These are phyloP conservation scores for Tychaedon coryphoeus DNA, from an alignment of 2,113 vertebrate species.

Conservation along the genomic window DNA sequence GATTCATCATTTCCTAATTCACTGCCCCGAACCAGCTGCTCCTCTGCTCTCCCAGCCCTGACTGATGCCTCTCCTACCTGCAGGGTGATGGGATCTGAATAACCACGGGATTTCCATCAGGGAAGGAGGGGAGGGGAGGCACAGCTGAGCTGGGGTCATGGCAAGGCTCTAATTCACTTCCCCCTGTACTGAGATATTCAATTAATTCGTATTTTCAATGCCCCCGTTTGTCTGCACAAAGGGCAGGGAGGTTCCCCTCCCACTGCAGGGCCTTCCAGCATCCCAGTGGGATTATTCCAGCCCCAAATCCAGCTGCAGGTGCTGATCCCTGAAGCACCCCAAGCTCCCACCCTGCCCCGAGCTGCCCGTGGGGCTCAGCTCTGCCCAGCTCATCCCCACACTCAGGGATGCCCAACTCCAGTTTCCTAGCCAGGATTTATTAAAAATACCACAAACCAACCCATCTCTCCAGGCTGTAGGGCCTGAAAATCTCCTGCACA, in stretches of 20 bases:
- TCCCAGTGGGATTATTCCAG: background rate
- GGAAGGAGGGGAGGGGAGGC: background rate
- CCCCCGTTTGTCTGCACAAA: background rate
- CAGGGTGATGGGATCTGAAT: background rate
- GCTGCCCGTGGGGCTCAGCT: background rate
- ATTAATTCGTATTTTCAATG: accelerated
- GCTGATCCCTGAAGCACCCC: background rate
- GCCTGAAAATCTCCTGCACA: accelerated
- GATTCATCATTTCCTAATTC: background rate
- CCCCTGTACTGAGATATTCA: accelerated
- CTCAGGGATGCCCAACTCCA: accelerated
- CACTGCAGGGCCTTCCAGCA: accelerated
- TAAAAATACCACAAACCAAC: background rate
- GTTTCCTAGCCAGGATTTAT: background rate
- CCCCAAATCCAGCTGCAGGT: background rate
- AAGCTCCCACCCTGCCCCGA: accelerated
- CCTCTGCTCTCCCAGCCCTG: background rate
- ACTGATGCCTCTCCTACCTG: background rate
- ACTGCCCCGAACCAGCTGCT: background rate
- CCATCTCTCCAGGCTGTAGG: too few relatives aligned
- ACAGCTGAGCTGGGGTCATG: background rate
- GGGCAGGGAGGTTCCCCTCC: background rate
- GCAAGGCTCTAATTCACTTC: background rate
- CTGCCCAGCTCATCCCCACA: accelerated
- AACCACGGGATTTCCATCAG: background rate